Conservation (phyloP, 2,888 invertebrate species). For the Apeira syringaria region DNA sequence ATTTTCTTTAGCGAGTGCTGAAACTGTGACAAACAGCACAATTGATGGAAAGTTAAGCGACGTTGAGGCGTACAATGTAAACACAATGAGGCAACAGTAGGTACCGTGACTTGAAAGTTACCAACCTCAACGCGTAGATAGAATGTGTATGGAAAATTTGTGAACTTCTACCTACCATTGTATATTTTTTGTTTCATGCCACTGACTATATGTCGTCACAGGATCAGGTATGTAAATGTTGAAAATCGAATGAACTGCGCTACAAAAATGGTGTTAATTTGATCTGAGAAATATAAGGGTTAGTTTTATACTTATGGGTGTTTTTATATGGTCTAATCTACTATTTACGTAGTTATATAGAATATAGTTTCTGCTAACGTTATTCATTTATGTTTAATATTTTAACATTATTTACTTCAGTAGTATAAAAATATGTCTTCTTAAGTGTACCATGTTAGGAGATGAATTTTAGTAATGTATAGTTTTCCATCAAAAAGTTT, state of each 20-base stretch:
- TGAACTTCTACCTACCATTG: background rate
- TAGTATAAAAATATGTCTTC: constrained; percentile 6
- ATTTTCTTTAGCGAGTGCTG: constrained; percentile 43
- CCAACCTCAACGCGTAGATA: constrained; percentile 24
- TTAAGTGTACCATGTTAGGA: constrained; percentile 10
- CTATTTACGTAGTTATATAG: constrained; percentile 28
- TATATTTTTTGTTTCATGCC: constrained; percentile 63
- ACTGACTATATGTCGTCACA: constrained; percentile 35
- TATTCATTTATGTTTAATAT: constrained; percentile 15
- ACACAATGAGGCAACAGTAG: constrained; percentile 60
- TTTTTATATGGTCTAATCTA: constrained; percentile 1
- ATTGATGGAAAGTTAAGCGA: constrained; percentile 62
- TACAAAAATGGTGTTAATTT: constrained; percentile 19
- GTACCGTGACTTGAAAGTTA: constrained; percentile 60
- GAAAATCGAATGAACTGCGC: constrained; percentile 16
- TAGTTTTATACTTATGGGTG: constrained; percentile 6
- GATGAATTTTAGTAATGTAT: constrained; percentile 8
- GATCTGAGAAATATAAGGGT: constrained; percentile 12
- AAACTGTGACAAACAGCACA: constrained; percentile 54
- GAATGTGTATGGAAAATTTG: constrained; percentile 10
- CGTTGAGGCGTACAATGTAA: constrained; percentile 49
- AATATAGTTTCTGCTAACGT: constrained; percentile 32
- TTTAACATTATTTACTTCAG: constrained; percentile 25
- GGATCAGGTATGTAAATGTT: constrained; percentile 72
- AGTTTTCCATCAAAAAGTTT: constrained; percentile 12